Base-by-base conservation (phyloP, 1,140 invertebrate species). In the Choristoneura fumiferana region DNA sequence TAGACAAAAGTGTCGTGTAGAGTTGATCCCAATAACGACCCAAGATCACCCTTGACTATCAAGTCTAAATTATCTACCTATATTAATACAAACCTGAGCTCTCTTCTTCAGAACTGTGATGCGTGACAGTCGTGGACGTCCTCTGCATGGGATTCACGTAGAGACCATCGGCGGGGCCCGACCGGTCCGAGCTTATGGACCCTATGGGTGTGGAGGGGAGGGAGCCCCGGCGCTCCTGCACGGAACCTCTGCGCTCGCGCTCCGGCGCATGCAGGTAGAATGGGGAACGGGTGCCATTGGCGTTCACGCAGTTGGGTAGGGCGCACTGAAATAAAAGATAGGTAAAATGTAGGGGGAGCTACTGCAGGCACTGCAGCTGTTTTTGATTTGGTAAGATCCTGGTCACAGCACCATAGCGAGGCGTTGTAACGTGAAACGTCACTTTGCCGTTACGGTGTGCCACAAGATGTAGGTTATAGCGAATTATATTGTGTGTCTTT, bases 121-220 rank as follows among this genome's bases (percentile, higher is more conserved):
- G 73, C n/a, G 73, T 75, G n/a, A 67, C 72, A 38, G 58, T 73
- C 6, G 73, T 73, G 0, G 76, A 69, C 0, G 63, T 79, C 39
- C 89, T 90, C 17, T 91, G 92, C 94, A 95, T 95, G 0, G 95
- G 95, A 76, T 96, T 96, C 61, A 95, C 93, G 76, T 95, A 95
- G 8, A 95, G 91, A 0, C 95, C 95, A 76, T 95, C 94, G 56
- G 94, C 93, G 0, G 94, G 94, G 33, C 91, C 90, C n/a, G 84
- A 80, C 65, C 90, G 37, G 66, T 91, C 58, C 63, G 92, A 88
- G 62, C 75, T 91, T 82, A 72, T 87, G 58, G 73, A 77, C 0
- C 81, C 78, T 2, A 67, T 67, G 0, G 17, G 57, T 2, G 78
- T 78, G 15, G 82, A 83, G 9, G 81, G 79, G 4, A 81, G 54